phyloP scores from a whole-genome alignment of 2,888 invertebrate genomes.

The Phaedon cochleariae region DNA sequence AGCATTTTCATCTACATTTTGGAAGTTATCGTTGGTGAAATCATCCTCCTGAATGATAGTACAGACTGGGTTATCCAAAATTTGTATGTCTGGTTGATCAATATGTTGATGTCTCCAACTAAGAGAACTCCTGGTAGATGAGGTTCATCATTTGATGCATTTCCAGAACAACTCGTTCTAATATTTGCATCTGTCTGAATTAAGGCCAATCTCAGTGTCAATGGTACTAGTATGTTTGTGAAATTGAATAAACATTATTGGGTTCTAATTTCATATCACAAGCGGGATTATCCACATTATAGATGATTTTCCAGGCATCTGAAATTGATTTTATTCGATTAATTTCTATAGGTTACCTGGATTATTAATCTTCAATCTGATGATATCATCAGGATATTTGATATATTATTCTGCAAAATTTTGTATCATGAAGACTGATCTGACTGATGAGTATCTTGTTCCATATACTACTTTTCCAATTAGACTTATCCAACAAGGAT shows the following conservation, averaged over 20 bases:
- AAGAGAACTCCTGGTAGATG: not conserved
- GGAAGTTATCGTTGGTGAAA: not conserved
- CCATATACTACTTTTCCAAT: not conserved
- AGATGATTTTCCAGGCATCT: not conserved
- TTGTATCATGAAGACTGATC: not conserved
- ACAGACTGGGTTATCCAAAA: slow-evolving; percentile 10
- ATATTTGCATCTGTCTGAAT: not conserved
- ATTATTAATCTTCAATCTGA: not conserved
- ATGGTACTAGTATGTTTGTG: not conserved
- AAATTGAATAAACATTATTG: not conserved
- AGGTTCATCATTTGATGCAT: not conserved
- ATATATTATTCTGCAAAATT: not conserved
- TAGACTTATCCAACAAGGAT: not conserved
- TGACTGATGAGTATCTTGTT: not conserved
- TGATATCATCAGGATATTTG: not conserved
- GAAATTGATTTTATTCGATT: slow-evolving; percentile 1
- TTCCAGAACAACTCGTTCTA: not conserved
- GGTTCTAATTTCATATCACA: slow-evolving; percentile 3
- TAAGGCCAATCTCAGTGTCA: not conserved
- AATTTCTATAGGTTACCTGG: not conserved
- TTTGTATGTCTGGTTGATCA: slow-evolving; percentile 9
- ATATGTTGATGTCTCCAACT: slow-evolving; percentile 5
- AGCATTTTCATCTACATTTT: not conserved
- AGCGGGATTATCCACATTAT: slow-evolving; percentile 2
- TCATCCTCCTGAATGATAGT: slow-evolving; percentile 10